phyloP scores from a whole-genome alignment of 2,888 invertebrate genomes.

The Cosmia pyralina region DNA sequence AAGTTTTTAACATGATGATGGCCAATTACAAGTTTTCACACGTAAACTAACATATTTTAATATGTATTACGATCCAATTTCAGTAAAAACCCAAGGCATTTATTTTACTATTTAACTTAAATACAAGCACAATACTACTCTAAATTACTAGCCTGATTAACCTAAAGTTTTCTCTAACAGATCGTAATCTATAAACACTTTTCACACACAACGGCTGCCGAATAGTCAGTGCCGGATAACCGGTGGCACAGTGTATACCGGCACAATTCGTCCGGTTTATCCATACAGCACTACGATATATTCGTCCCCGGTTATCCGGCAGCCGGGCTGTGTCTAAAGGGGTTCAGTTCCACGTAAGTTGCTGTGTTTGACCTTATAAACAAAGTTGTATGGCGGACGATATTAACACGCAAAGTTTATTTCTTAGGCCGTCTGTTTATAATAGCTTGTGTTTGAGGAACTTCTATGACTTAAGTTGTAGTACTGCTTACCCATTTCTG shows the following conservation, averaged over 20 bases:
- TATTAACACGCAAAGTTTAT: constrained; percentile 51
- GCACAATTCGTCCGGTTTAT: not conserved
- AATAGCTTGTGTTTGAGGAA: constrained; percentile 25
- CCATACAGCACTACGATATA: not conserved
- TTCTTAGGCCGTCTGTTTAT: constrained; percentile 27
- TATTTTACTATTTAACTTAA: not conserved
- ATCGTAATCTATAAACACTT: constrained; percentile 39
- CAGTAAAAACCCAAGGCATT: constrained; percentile 10
- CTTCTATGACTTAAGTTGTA: constrained; percentile 13
- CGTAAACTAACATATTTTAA: no score
- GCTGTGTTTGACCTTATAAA: constrained; percentile 22
- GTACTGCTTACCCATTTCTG: not conserved
- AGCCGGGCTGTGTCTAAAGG: not conserved
- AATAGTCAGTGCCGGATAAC: not conserved
- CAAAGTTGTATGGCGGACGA: constrained; percentile 22
- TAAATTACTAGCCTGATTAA: constrained; percentile 33
- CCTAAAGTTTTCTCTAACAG: constrained; percentile 15
- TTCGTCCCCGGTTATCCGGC: not conserved
- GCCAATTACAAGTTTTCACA: no score
- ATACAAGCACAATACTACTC: constrained; percentile 4
- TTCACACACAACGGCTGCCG: constrained; percentile 3
- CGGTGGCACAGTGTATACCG: not conserved
- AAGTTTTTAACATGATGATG: no score
- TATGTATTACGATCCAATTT: not conserved
- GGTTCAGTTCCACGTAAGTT: not conserved